Evolutionary conservation across 2,888 invertebrate genomes (phyloP).

Genomic region (Diabrotica balteata): DNA sequence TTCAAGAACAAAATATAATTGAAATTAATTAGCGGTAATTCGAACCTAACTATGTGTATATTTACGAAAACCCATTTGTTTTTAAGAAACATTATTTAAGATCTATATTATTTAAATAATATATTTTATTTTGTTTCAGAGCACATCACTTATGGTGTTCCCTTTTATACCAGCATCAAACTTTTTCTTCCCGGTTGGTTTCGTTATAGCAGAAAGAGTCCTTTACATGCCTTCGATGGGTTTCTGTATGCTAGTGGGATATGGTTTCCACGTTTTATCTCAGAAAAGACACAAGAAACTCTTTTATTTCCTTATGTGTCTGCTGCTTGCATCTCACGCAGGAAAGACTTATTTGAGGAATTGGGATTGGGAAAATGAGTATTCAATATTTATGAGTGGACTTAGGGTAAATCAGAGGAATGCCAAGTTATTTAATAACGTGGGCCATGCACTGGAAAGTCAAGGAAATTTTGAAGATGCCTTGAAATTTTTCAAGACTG

Average conservation of each 20-base stretch:
- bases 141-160: slow-evolving; percentile 83
- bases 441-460: slow-evolving; percentile 93
- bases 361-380: slow-evolving; percentile 93
- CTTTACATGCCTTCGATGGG: slow-evolving; percentile 98
- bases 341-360: slow-evolving; percentile 88
- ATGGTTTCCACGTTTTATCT: slow-evolving; percentile 78
- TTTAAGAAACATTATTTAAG: no score
- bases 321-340: slow-evolving; percentile 79
- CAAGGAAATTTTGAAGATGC: slow-evolving; percentile 77
- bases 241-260: slow-evolving; percentile 90
- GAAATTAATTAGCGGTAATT: no score
- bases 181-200: slow-evolving; percentile 96
- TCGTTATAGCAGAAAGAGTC: slow-evolving; percentile 94
- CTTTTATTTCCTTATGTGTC: slow-evolving; percentile 64
- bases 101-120: no score
- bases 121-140: slow-evolving; percentile 62
- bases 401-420: slow-evolving; percentile 86
- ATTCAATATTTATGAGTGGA: slow-evolving; percentile 92
- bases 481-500: slow-evolving; percentile 88
- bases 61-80: no score
- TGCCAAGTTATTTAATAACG: slow-evolving; percentile 96
- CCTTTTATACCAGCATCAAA: slow-evolving; percentile 97
- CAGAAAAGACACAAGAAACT: slow-evolving; percentile 67
- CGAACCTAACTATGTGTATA: no score
- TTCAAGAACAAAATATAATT: no score